Evolutionary conservation across 2,888 invertebrate species (phyloP).

Genomic region (Scelioninae gen. 1): DNA sequence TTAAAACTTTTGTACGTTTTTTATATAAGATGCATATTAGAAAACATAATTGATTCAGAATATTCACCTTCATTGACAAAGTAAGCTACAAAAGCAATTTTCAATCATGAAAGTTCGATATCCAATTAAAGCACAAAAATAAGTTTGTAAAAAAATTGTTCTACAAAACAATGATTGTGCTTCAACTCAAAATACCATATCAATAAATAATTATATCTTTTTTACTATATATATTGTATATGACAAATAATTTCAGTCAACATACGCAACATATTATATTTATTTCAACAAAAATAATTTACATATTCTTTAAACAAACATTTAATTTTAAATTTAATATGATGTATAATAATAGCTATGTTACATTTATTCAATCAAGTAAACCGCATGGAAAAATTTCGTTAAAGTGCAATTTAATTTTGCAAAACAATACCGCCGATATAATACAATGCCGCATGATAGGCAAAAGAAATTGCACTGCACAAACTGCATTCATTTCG

Average conservation of each 20-base stretch:
- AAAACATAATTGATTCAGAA: conserved; percentile 3
- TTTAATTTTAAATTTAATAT: no score
- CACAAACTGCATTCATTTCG: conserved; percentile 52
- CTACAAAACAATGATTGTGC: conserved; percentile 8
- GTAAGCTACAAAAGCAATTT: neutral
- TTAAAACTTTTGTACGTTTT: conserved; percentile 22
- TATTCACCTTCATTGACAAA: neutral
- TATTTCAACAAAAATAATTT: no score
- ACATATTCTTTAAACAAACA: no score
- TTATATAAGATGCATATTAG: neutral
- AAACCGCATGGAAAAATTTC: neutral
- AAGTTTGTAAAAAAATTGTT: neutral
- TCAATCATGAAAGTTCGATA: conserved; percentile 20
- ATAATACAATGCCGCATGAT: neutral
- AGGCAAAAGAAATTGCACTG: neutral
- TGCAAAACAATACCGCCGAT: conserved; percentile 10
- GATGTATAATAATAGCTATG: no score
- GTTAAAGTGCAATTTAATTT: conserved; percentile 5
- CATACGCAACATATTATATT: no score
- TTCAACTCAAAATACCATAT: conserved; percentile 13
- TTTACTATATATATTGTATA: no score
- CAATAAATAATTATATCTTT: neutral
- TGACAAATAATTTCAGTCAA: no score
- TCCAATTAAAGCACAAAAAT: conserved; percentile 15
- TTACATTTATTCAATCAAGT: no score